Evolutionary conservation across 2,888 invertebrate genomes (phyloP).

Genomic region (Philereme vetulata): DNA sequence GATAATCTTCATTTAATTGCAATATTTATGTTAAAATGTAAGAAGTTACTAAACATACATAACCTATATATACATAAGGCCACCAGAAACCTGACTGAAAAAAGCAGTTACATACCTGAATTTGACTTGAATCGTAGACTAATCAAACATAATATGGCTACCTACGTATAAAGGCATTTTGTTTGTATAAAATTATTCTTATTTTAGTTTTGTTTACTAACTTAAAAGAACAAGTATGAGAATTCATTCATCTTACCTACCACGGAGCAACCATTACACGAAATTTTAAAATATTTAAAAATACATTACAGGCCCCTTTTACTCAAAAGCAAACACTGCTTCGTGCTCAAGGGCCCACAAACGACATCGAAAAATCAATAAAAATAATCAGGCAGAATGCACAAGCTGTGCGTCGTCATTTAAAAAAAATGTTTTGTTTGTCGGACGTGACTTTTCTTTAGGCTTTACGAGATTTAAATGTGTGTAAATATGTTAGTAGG

Average conservation of each 20-base stretch:
- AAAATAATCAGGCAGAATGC: slow-evolving; percentile 16
- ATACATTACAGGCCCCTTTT: slow-evolving; percentile 40
- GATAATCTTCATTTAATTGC: no score
- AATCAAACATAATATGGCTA: no score
- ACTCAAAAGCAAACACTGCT: slow-evolving; percentile 34
- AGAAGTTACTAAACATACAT: no score
- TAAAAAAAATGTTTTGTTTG: slow-evolving; percentile 25
- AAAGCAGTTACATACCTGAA: no score
- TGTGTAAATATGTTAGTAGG: slow-evolving; percentile 17
- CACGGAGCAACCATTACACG: slow-evolving; percentile 14
- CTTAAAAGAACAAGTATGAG: no score
- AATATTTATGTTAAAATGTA: no score
- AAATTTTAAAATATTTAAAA: slow-evolving; percentile 46
- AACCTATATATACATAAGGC: no score
- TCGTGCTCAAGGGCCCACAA: slow-evolving; percentile 42
- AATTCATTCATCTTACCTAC: slow-evolving; percentile 12
- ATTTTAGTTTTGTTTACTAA: no score
- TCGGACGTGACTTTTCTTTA: slow-evolving; percentile 35
- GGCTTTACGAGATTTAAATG: slow-evolving; percentile 1
- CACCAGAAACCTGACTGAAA: no score
- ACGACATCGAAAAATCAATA: slow-evolving; percentile 34
- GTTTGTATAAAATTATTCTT: no score
- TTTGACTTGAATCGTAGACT: no score
- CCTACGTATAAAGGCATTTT: no score
- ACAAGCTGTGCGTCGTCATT: slow-evolving; percentile 14